These are phyloP conservation scores for Bicyclus anynana DNA, from an alignment of 1,140 invertebrate species.

Conservation along the genomic window DNA sequence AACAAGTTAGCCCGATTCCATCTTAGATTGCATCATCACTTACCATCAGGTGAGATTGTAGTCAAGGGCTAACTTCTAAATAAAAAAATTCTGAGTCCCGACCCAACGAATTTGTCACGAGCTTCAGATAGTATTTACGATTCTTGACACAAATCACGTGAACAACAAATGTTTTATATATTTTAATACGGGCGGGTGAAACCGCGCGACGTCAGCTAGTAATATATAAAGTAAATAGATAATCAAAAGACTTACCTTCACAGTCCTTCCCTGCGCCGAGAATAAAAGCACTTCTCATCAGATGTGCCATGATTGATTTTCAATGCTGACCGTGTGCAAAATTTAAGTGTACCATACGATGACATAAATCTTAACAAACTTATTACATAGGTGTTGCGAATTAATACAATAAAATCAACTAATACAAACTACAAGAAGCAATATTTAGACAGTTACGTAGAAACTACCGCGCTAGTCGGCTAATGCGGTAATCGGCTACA, in stretches of 20 bases:
- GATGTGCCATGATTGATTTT: conserved; percentile 58
- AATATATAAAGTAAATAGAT: not conserved
- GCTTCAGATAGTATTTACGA: no score
- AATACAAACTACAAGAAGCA: conserved; percentile 29
- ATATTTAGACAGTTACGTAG: conserved; percentile 18
- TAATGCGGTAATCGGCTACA: conserved; percentile 59
- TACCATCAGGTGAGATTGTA: no score
- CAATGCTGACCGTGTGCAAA: conserved; percentile 67
- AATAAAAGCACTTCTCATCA: conserved; percentile 58
- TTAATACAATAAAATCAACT: conserved; percentile 30
- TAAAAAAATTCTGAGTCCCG: no score
- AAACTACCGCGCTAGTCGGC: conserved; percentile 66
- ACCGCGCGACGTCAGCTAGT: no score
- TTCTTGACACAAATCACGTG: no score
- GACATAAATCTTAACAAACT: conserved; percentile 27
- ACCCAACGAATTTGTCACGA: no score
- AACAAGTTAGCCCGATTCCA: no score
- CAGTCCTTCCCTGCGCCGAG: conserved; percentile 59
- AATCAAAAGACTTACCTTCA: conserved; percentile 45
- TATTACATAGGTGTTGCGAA: conserved; percentile 53
- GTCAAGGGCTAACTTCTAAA: no score
- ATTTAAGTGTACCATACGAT: conserved; percentile 41
- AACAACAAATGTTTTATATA: no score
- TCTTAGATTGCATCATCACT: no score
- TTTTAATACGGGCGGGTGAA: no score